Conservation (phyloP, 2,888 invertebrate species). For the Apodemia duryi region DNA sequence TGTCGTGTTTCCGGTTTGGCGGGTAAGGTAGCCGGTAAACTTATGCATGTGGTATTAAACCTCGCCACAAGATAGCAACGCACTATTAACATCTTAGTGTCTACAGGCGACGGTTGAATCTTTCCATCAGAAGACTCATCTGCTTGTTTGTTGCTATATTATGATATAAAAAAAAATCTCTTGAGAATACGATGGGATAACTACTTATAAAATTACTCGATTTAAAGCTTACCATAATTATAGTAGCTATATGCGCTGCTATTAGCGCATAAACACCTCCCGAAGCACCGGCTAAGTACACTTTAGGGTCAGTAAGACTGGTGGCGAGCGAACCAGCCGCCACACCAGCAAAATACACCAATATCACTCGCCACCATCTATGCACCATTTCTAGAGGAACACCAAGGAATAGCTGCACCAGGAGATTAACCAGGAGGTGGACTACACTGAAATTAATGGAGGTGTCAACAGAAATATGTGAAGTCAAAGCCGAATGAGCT, state of each 20-base stretch:
- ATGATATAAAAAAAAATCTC: no score
- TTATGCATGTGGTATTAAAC: no score
- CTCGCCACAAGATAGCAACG: no score
- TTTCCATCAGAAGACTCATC: no score
- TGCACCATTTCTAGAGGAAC: conserved; percentile 98
- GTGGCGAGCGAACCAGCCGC: conserved; percentile 91
- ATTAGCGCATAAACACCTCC: conserved; percentile 97
- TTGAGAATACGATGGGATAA: no score
- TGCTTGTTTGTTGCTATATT: no score
- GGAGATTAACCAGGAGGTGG: conserved; percentile 93
- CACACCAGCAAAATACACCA: conserved; percentile 91
- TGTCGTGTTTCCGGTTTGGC: no score
- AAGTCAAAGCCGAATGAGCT: background rate
- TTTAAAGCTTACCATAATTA: conserved; percentile 84
- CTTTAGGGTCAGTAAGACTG: conserved; percentile 87
- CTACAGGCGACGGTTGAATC: no score
- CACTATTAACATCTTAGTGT: no score
- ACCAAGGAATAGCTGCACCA: conserved; percentile 95
- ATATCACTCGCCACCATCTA: conserved; percentile 93
- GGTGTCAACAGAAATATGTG: background rate
- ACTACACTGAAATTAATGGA: conserved; percentile 80
- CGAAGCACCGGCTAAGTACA: conserved; percentile 94
- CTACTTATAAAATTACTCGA: no score
- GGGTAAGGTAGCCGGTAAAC: no score
- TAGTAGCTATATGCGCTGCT: conserved; percentile 94